These are phyloP conservation scores for Philhelius pedissequus DNA, from an alignment of 2,888 invertebrate genomes.

Conservation along the genomic window DNA sequence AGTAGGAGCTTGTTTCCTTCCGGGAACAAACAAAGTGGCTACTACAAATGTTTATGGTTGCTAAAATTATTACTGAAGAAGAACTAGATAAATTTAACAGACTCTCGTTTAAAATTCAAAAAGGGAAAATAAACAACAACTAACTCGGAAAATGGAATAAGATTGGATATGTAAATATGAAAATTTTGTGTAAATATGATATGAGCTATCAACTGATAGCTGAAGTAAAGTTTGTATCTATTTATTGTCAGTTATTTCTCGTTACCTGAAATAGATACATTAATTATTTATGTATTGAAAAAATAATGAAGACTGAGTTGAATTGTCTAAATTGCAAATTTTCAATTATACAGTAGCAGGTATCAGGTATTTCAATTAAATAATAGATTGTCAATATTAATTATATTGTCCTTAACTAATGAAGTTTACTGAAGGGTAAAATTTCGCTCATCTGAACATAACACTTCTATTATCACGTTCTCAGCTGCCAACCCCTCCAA, in stretches of 20 bases:
- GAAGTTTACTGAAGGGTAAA: not conserved
- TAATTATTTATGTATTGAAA: too few species aligned
- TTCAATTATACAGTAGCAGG: too few species aligned
- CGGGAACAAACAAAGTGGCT: constrained; percentile 40
- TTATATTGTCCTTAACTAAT: not conserved
- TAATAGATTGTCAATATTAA: too few species aligned
- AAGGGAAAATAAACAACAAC: not conserved
- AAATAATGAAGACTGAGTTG: too few species aligned
- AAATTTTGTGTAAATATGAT: not conserved
- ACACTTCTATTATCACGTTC: not conserved
- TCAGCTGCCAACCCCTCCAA: not conserved
- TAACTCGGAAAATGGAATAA: not conserved
- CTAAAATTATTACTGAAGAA: not conserved
- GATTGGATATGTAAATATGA: not conserved
- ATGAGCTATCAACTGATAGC: not conserved
- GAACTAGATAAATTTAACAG: not conserved
- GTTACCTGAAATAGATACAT: too few species aligned
- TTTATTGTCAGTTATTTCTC: too few species aligned
- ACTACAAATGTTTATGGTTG: constrained; percentile 25
- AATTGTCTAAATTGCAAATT: too few species aligned
- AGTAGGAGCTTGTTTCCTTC: constrained; percentile 15
- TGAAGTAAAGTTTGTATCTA: too few species aligned
- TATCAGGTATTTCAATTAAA: too few species aligned
- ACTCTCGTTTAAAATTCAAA: not conserved
- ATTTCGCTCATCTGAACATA: not conserved